Evolutionary conservation across 2,888 invertebrate species (phyloP).

Genomic region (Seladonia tumulorum): DNA sequence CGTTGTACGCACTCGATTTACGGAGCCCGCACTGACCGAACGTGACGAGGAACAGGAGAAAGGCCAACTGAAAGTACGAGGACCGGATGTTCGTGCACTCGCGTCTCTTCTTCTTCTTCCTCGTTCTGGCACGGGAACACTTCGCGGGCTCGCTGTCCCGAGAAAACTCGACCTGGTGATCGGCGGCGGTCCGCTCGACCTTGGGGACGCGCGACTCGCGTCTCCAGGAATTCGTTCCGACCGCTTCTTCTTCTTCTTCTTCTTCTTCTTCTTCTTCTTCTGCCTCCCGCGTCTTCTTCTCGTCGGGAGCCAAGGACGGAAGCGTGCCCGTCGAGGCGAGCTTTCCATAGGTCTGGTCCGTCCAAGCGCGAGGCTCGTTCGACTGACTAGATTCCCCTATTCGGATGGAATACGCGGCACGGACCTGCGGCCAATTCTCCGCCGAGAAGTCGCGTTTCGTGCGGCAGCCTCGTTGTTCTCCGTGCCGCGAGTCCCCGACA

Average conservation of each 20-base stretch:
- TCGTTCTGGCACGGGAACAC: conserved; percentile 35
- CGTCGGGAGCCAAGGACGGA: conserved; percentile 43
- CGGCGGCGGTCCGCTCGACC: conserved; percentile 25
- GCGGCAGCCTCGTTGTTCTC: conserved; percentile 10
- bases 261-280: not conserved
- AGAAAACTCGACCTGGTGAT: conserved; percentile 39
- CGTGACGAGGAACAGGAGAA: conserved; percentile 76
- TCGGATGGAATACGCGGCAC: conserved; percentile 14
- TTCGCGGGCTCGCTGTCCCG: conserved; percentile 10
- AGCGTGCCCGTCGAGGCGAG: not conserved
- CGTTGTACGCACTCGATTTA: conserved; percentile 64
- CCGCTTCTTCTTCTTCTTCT: conserved; percentile 20
- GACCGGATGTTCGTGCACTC: conserved; percentile 61
- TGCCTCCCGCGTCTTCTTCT: conserved; percentile 48
- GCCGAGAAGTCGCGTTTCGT: conserved; percentile 21
- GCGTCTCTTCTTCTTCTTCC: conserved; percentile 55
- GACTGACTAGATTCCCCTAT: conserved; percentile 68
- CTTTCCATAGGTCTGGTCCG: conserved; percentile 31
- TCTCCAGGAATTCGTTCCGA: conserved; percentile 38
- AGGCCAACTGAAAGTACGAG: conserved; percentile 73
- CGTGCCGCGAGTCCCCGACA: not conserved
- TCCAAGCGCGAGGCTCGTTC: conserved; percentile 36
- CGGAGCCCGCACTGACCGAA: conserved; percentile 75
- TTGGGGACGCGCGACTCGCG: conserved; percentile 42
- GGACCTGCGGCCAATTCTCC: conserved; percentile 30